Percentiles rank a stretch among this genome's conserved stretches.
These are phyloP conservation scores for Drosophila pandora DNA, from an alignment of 1,140 invertebrate genomes.

Conservation along the genomic window DNA sequence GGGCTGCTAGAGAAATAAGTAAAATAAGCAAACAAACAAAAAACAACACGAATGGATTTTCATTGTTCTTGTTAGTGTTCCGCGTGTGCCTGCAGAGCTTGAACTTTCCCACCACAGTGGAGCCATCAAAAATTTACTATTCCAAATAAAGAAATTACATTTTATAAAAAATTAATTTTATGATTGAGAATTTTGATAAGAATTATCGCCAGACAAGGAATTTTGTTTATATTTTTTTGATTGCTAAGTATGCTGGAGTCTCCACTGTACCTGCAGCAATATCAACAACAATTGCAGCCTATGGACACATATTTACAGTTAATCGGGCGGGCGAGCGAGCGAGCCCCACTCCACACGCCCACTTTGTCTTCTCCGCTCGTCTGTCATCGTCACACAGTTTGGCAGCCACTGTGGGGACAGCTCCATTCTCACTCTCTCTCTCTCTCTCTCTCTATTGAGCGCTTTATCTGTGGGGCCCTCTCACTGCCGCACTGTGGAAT, in stretches of 20 bases:
- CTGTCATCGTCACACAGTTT: slow-evolving; percentile 57
- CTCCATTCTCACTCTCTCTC: slow-evolving; percentile 19
- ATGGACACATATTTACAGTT: slow-evolving; percentile 50
- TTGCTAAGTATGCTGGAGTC: background rate
- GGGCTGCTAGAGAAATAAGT: slow-evolving; percentile 37
- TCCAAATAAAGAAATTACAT: background rate
- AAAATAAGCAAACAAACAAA: slow-evolving; percentile 50
- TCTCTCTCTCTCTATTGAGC: slow-evolving; percentile 17
- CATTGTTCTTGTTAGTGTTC: slow-evolving; percentile 33
- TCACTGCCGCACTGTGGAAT: slow-evolving; percentile 13
- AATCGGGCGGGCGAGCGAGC: slow-evolving; percentile 34
- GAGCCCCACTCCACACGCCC: slow-evolving; percentile 25
- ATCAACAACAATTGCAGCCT: slow-evolving; percentile 30
- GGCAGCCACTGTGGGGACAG: slow-evolving; percentile 17
- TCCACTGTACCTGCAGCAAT: slow-evolving; percentile 13
- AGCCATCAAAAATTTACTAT: background rate
- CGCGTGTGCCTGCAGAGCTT: slow-evolving; percentile 34
- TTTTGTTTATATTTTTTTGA: background rate
- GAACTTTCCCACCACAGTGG: slow-evolving; percentile 38
- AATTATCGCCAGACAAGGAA: background rate
- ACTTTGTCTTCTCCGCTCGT: slow-evolving; percentile 41
- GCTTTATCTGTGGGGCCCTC: background rate
- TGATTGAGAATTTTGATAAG: too few relatives aligned
- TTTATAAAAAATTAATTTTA: background rate
- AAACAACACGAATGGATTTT: slow-evolving; percentile 34